These are phyloP conservation scores for Parascotia fuliginaria DNA, from an alignment of 2,888 invertebrate genomes.

Conservation along the genomic window DNA sequence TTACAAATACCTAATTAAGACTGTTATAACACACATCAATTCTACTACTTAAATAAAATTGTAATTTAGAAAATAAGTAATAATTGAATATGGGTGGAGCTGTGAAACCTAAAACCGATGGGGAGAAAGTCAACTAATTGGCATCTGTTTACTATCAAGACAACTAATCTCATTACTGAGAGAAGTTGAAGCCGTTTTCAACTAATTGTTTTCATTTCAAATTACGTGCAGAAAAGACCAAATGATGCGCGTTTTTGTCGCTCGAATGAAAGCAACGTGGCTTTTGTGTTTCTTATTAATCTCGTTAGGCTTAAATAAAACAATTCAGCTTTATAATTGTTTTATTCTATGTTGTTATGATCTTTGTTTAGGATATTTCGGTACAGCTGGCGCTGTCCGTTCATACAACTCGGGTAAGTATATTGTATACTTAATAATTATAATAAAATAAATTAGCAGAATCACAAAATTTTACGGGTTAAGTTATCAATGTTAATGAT, in stretches of 20 bases:
- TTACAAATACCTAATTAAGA: too few relatives aligned
- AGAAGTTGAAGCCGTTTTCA: slow-evolving; percentile 37
- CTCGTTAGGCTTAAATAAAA: slow-evolving; percentile 65
- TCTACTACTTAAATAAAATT: too few relatives aligned
- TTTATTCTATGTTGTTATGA: slow-evolving; percentile 65
- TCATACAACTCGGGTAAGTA: too few relatives aligned
- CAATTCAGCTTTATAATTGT: slow-evolving; percentile 67
- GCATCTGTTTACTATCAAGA: slow-evolving; percentile 29
- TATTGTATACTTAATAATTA: too few relatives aligned
- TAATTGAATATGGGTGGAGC: neutral
- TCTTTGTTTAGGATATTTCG: slow-evolving; percentile 70
- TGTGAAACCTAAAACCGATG: neutral
- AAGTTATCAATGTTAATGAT: too few relatives aligned
- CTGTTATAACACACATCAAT: too few relatives aligned
- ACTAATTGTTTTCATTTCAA: slow-evolving; percentile 40
- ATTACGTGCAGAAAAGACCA: slow-evolving; percentile 33
- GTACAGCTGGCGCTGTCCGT: slow-evolving; percentile 42
- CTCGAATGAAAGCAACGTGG: slow-evolving; percentile 23
- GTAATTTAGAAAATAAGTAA: too few relatives aligned
- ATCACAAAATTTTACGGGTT: too few relatives aligned
- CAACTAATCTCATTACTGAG: slow-evolving; percentile 52
- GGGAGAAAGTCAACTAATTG: neutral
- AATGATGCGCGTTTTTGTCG: slow-evolving; percentile 41
- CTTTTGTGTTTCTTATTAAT: slow-evolving; percentile 52
- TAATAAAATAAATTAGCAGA: too few relatives aligned